These are phyloP conservation scores for Scolopax rusticola DNA, from an alignment of 2,797 vertebrate species.

Conservation along the genomic window DNA sequence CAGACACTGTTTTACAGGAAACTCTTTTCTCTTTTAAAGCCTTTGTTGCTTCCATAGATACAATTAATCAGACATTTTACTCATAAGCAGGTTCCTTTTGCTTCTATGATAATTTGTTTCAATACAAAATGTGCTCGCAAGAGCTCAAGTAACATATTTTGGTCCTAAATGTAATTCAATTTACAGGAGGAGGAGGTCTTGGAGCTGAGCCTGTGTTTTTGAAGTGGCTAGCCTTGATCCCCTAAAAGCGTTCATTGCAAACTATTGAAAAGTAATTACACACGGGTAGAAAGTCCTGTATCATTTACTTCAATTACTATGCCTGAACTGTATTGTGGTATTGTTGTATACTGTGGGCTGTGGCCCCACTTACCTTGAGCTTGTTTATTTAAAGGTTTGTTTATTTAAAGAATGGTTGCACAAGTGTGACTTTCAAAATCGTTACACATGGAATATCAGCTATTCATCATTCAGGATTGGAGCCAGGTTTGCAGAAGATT, in stretches of 20 bases:
- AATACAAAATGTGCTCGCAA: neutral
- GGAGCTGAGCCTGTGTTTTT: neutral
- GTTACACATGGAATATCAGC: neutral
- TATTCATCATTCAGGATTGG: neutral
- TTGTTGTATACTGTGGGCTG: neutral
- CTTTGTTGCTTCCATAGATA: neutral
- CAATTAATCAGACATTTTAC: neutral
- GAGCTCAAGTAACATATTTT: neutral
- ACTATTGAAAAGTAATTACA: neutral
- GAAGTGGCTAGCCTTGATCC: neutral
- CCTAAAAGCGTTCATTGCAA: neutral
- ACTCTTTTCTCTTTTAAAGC: neutral
- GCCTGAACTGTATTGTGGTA: neutral
- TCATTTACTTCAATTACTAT: neutral
- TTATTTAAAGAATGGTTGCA: neutral
- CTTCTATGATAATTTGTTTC: neutral
- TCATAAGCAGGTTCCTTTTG: neutral
- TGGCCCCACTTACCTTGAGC: neutral
- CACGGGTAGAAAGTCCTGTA: neutral
- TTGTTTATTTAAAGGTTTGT: neutral
- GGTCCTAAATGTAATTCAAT: neutral
- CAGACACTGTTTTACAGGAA: neutral
- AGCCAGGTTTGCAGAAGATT: neutral
- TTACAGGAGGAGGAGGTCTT: neutral
- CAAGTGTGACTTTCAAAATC: neutral